These are phyloP conservation scores for Drosophila fungiperda DNA, from an alignment of 2,888 invertebrate species.

Conservation along the genomic window DNA sequence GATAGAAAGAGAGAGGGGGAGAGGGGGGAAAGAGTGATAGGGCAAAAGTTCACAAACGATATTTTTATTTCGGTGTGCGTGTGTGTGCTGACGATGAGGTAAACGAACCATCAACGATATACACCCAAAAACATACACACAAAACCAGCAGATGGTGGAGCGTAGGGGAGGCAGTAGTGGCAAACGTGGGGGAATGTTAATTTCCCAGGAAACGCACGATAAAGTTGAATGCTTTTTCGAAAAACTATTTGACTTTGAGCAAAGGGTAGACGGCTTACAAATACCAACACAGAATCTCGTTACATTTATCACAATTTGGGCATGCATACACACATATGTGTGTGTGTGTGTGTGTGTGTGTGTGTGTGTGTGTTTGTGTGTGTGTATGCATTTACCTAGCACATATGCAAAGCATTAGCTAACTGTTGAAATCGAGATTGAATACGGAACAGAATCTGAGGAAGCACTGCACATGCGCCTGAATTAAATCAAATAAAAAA, in stretches of 20 bases:
- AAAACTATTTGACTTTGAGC: constrained; percentile 77
- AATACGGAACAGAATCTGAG: constrained; percentile 7
- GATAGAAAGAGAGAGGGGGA: background rate
- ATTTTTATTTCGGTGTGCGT: constrained; percentile 54
- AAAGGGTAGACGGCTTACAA: constrained; percentile 52
- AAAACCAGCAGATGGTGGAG: background rate
- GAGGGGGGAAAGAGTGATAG: background rate
- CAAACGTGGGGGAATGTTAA: constrained; percentile 69
- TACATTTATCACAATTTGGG: constrained; percentile 68
- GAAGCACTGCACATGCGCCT: constrained; percentile 53
- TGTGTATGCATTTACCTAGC: constrained; percentile 40
- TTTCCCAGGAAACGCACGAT: constrained; percentile 82
- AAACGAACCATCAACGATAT: constrained; percentile 57
- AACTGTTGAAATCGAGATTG: constrained; percentile 32
- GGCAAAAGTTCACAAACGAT: constrained; percentile 56
- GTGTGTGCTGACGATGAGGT: constrained; percentile 44
- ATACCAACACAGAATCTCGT: constrained; percentile 52
- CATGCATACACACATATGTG: background rate
- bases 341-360: constrained; percentile 15
- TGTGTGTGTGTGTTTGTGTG: constrained; percentile 8
- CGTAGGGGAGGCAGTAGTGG: background rate
- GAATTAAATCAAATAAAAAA: constrained; percentile 80
- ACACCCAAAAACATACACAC: constrained; percentile 20
- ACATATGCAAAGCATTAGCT: constrained; percentile 35
- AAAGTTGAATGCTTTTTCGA: constrained; percentile 78